These are phyloP conservation scores for Drosophila orosa DNA, from an alignment of 1,140 invertebrate genomes.

Conservation along the genomic window DNA sequence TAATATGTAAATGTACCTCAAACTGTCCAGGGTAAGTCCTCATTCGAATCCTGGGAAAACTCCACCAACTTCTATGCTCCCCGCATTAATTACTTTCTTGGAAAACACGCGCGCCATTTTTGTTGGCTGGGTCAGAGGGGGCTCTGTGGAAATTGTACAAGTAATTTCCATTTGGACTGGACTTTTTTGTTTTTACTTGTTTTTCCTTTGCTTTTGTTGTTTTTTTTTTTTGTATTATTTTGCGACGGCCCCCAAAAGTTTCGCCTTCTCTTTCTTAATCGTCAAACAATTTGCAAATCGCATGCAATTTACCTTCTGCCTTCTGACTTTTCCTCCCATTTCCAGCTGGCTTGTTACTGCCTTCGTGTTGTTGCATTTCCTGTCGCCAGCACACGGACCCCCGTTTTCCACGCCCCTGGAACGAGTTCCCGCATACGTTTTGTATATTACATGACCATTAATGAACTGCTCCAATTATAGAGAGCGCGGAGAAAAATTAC, in stretches of 20 bases:
- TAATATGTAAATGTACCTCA: no score
- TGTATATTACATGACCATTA: conserved; percentile 67
- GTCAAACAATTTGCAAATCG: conserved; percentile 78
- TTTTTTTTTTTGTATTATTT: background rate
- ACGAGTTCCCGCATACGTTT: conserved; percentile 48
- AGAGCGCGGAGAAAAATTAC: conserved; percentile 33
- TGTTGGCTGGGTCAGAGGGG: conserved; percentile 1
- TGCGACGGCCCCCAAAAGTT: conserved; percentile 33
- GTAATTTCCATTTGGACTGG: conserved; percentile 45
- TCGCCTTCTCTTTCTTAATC: conserved; percentile 78
- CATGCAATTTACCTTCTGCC: conserved; percentile 63
- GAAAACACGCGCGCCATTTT: conserved; percentile 76
- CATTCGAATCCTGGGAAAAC: background rate
- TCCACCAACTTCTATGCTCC: background rate
- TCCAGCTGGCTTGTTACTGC: conserved; percentile 43
- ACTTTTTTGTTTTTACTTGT: conserved; percentile 4
- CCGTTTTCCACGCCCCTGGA: conserved; percentile 14
- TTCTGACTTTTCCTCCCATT: conserved; percentile 23
- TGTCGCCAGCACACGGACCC: conserved; percentile 39
- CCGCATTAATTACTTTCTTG: conserved; percentile 73
- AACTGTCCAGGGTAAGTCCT: background rate
- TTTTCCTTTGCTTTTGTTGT: background rate
- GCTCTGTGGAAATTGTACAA: conserved; percentile 44
- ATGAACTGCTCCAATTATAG: conserved; percentile 73
- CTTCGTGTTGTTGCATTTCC: conserved; percentile 66